Evolutionary conservation across 1,140 invertebrate species (phyloP), one percentile per base, ranked within the genome.

Genomic region (Ceratitis capitata): DNA sequence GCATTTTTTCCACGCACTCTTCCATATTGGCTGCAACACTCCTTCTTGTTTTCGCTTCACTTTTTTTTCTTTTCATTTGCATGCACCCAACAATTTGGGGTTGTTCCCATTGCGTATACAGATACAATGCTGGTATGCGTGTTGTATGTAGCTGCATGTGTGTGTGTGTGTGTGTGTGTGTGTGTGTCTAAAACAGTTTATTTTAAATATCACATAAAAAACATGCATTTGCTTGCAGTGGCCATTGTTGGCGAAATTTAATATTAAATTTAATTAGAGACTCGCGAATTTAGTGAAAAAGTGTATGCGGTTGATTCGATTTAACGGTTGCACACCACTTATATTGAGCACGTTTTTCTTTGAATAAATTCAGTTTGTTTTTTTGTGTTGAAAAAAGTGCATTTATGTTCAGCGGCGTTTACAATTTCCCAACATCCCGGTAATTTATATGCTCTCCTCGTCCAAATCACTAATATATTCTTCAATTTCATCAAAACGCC

Each of bases 1-100:
- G 69, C 69, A 78, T 78, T 78, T 78, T 78, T 78, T 78, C 39
- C 23, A 78, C 69, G 69, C 69, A 78, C 69, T 42, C 69, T 47
- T 78, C 69, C 35, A 78, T 78, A 26, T 26, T 78, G 39, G n/a
- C n/a, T n/a, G n/a, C n/a, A 78, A 39, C n/a, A 32, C 61, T 19
- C 29, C 0, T 53, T 53, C n/a, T 53, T 61, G 51, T 23, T 29
- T 26, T 32, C 9, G 7, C 29, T 7, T 69, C 49, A 19, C n/a
- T n/a, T 53, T 51, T 56, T 56, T 61, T 7, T 69, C 49, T 53
- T 53, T n/a, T 53, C n/a, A n/a, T 56, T 56, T 10, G 47, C 47
- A 14, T 56, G 51, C 16, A 16, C 61, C 14, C 61, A 7, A 32
- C 26, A 5, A 39, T 47, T 64, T 64, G 64, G 69, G 39, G 69